Base-by-base conservation (phyloP, 2,113 vertebrate genomes). In the Mustelus asterias region DNA sequence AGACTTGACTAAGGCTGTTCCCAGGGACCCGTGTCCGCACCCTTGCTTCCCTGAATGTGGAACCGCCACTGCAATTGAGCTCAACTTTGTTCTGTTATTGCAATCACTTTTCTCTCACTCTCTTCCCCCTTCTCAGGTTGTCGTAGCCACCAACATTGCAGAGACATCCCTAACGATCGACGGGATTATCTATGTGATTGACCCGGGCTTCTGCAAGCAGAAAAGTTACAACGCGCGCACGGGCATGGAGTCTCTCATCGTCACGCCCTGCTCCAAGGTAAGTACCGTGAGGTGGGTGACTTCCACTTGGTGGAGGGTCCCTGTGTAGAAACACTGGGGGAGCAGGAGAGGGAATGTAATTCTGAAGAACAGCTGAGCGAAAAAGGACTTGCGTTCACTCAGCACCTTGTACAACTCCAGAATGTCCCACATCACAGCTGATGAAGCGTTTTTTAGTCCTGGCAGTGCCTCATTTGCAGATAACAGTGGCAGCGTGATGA, bases 151-250 rank as follows among this genome's bases (percentile, higher is more conserved):
- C 4, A 99, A 99, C 96, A 99, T 99, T 10, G 99, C 99, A 0
- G 99, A 99, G 97, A 99, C 99, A 0, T 99, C 99, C 0, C 97
- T 99, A 89, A 99, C 99, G 60, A 99, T 99, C 0, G 99, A 99
- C 0, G 99, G 99, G 88, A 99, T 99, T 97, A 99, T 99, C 96
- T 99, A 99, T 0, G 99, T 99, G 86, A 98, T 99, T 33, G 99
- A 99, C 96, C 98, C 99, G 0, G 99, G 99, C 0, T 99, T 99
- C 97, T 99, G 99, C 97, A 99, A 99, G 95, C 99, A 99, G 97
- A 99, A 99, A 97, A 99, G 98, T 96, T 99, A 99, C 97, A 99
- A 99, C 16, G 98, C 99, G 0, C 97, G 98, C 93, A 99, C 98
- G 0, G 99, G 99, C 96, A 99, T 99, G 99, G 99, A 99, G 97